Base-by-base conservation (phyloP, 2,797 vertebrate genomes). In the Nyctibius grandis region DNA sequence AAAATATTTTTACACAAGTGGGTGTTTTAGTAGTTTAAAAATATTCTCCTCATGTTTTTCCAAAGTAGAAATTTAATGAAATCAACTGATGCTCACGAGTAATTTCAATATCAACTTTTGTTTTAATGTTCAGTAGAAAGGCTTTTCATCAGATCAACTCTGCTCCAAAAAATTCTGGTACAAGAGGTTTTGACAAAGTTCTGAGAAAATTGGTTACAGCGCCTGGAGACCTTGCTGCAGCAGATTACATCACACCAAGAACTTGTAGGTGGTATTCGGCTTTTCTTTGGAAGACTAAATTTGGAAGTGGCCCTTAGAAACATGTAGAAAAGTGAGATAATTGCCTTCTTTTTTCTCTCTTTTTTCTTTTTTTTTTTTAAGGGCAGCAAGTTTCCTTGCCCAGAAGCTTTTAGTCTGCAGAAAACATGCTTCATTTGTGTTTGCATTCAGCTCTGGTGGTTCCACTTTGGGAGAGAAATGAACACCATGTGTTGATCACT, bases 301-400 rank as follows among this genome's bases (percentile, higher is more conserved):
- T 75, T 88, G 44, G 38, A 85, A 80, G 9, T n/a, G 34, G 11
- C 19, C n/a, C 19, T 75, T 88, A 64, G 42, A 88, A 95, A 75
- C 20, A 16, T 9, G 10, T 64, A 83, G 15, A 53, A 65, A 78
- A 90, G 9, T 44, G 17, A 92, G 14, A 56, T 3, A 72, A 40
- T 23, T 4, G 70, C 19, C 1, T 25, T 4, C 38, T 50, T 42
- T 54, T 9, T 11, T 7, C 0, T 1, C 0, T 5, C 2, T 5
- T 21, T 56, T 13, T 14, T 21, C 11, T 21, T 47, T 47, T 47
- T 2, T 19, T 17, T 42, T 18, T 15, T 26, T 33, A 33, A 38
- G 4, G 8, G 3, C 8, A 77, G 28, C 12, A 67, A 56, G 9
- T 68, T 85, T 51, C 9, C 25, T 61, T 86, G 26, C 31, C 59